Conservation (phyloP, 2,888 invertebrate species). For the Ganaspis brasiliensis region DNA sequence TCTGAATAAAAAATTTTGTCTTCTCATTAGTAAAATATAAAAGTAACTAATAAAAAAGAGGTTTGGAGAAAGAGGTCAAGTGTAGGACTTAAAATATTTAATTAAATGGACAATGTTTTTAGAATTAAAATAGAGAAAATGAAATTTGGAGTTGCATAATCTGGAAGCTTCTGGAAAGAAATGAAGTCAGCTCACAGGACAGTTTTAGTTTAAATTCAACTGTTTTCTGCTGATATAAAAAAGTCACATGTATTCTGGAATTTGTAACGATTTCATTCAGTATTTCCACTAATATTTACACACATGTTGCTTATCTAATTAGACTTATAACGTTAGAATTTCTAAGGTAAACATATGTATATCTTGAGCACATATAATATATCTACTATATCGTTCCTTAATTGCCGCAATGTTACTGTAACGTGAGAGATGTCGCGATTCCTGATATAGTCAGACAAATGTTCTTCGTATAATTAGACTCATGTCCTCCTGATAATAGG, state of each 20-base stretch:
- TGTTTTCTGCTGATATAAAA: neutral
- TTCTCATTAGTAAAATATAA: no score
- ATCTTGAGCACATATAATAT: neutral
- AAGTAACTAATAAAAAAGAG: no score
- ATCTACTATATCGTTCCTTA: conserved; percentile 26
- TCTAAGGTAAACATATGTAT: conserved; percentile 1
- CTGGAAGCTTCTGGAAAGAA: neutral
- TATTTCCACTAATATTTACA: neutral
- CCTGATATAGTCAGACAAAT: conserved; percentile 26
- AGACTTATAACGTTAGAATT: conserved; percentile 10
- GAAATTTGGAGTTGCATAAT: neutral
- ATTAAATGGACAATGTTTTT: neutral
- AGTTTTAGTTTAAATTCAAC: no score
- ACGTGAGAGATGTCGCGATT: conserved; percentile 14
- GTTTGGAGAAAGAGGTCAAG: no score
- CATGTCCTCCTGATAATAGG: conserved; percentile 11
- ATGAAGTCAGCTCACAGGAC: neutral
- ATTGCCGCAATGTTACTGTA: neutral
- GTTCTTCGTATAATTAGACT: conserved; percentile 7
- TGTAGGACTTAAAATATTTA: neutral
- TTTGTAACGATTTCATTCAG: neutral
- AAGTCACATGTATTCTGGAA: conserved; percentile 2
- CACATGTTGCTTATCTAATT: conserved; percentile 29
- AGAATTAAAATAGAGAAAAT: conserved; percentile 11
- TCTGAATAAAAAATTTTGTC: no score